These are phyloP conservation scores for Aegotheles bennettii DNA, from an alignment of 2,113 vertebrate genomes.

Conservation along the genomic window DNA sequence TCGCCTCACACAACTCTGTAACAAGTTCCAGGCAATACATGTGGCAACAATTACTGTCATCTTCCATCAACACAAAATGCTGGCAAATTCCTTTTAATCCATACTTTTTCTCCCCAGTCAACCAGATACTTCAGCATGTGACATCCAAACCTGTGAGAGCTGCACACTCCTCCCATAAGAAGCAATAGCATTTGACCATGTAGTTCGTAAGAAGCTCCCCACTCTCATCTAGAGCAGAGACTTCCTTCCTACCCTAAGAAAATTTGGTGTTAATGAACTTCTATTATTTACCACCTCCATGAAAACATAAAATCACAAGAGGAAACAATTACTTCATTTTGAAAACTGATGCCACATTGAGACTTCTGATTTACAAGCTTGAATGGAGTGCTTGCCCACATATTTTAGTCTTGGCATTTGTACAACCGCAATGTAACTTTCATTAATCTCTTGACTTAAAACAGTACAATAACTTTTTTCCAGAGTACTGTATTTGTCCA, in stretches of 20 bases:
- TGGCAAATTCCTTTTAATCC: background rate
- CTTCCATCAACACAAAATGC: background rate
- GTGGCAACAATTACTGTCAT: background rate
- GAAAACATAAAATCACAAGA: background rate
- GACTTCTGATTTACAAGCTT: background rate
- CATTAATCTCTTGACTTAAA: background rate
- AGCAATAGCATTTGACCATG: background rate
- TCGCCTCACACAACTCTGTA: background rate
- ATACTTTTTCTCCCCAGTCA: background rate
- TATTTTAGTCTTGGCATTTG: background rate
- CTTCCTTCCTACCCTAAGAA: background rate
- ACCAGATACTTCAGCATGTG: background rate
- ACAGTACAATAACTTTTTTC: background rate
- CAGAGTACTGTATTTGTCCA: background rate
- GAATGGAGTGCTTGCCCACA: background rate
- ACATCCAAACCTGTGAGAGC: background rate
- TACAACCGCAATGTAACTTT: background rate
- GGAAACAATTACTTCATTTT: background rate
- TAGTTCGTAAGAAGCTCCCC: background rate
- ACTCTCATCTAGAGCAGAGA: background rate
- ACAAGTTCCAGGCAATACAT: background rate
- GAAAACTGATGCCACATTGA: background rate
- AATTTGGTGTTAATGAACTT: background rate
- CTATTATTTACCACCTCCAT: background rate
- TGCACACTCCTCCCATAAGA: background rate